phyloP scores from a whole-genome alignment of 2,888 invertebrate species.

The Morpho achilles region DNA sequence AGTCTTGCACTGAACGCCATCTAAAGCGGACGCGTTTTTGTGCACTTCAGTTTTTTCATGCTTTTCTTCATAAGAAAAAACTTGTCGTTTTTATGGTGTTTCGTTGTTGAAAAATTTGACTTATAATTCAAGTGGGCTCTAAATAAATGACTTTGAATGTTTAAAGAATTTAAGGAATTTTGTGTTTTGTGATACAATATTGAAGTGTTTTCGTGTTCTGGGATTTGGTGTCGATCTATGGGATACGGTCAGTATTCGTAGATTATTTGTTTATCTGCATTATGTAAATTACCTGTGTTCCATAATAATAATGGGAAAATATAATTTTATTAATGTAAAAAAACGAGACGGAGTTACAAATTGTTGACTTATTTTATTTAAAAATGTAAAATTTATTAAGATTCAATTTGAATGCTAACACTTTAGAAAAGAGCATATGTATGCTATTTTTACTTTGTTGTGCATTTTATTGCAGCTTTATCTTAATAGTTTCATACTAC shows the following conservation, averaged over 20 bases:
- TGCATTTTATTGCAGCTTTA: no score
- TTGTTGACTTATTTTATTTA: no score
- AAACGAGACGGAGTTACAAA: no score
- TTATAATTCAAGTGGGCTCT: slow-evolving; percentile 13
- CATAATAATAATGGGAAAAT: no score
- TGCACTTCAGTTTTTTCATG: slow-evolving; percentile 15
- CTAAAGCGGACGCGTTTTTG: slow-evolving; percentile 29
- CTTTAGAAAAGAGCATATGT: no score
- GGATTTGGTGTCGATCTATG: slow-evolving; percentile 35
- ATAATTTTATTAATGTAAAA: no score
- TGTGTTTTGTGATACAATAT: slow-evolving; percentile 34
- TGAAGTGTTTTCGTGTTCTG: slow-evolving; percentile 35
- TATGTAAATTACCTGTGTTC: no score
- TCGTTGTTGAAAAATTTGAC: slow-evolving; percentile 6
- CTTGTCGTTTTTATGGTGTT: slow-evolving; percentile 6
- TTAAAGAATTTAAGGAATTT: slow-evolving; percentile 27
- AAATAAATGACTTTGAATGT: slow-evolving; percentile 6
- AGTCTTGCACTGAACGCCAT: slow-evolving; percentile 41
- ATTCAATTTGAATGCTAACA: no score
- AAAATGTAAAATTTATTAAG: no score
- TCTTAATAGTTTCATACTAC: no score
- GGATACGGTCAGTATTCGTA: slow-evolving; percentile 33
- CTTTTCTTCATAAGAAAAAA: slow-evolving; percentile 13
- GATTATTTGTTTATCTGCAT: neutral
- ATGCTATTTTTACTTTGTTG: no score